Conservation (phyloP, 2,888 invertebrate species). For the Sminthurinus aureus region DNA sequence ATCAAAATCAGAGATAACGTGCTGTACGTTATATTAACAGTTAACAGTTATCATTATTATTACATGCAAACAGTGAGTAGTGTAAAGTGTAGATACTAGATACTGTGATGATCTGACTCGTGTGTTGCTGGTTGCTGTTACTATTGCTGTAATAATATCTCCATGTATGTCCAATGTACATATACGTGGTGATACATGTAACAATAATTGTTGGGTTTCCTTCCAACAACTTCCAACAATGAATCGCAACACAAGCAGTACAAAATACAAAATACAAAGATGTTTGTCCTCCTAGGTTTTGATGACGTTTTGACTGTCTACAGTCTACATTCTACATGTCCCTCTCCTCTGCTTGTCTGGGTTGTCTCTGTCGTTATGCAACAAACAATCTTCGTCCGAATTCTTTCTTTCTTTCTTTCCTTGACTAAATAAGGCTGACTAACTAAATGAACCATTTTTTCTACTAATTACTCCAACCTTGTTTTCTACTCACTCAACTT, state of each 20-base stretch:
- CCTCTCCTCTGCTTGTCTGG: too few species aligned
- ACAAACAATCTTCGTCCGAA: constrained; percentile 45
- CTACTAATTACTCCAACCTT: constrained; percentile 48
- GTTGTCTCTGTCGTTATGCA: constrained; percentile 29
- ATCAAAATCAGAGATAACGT: too few species aligned
- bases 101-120: too few species aligned
- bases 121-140: too few species aligned
- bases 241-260: too few species aligned
- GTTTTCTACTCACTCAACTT: constrained; percentile 8
- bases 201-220: neutral
- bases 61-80: too few species aligned
- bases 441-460: constrained; percentile 32
- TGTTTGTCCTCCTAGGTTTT: neutral
- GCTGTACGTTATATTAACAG: too few species aligned
- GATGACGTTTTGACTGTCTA: neutral
- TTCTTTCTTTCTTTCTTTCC: constrained; percentile 43
- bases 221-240: neutral
- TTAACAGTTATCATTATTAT: too few species aligned
- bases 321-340: too few species aligned
- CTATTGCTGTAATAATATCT: too few species aligned
- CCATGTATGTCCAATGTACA: too few species aligned
- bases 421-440: constrained; percentile 45
- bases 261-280: constrained; percentile 19
- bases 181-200: neutral
- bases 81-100: too few species aligned